Evolutionary conservation across 1,140 invertebrate genomes (phyloP).

Genomic region (Drosophila orosa): DNA sequence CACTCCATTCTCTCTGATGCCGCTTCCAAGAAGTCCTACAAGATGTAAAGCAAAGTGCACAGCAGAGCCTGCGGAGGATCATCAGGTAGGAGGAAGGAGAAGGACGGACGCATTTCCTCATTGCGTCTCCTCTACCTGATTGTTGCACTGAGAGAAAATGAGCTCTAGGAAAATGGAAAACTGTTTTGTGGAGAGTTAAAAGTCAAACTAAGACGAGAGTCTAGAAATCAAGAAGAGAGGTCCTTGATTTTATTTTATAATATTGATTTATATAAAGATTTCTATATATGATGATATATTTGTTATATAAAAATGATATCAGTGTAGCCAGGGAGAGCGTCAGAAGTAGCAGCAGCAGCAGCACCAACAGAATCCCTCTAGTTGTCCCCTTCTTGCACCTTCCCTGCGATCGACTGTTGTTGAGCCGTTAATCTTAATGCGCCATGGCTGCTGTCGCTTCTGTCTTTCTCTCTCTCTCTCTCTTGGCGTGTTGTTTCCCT

Average conservation of each 20-base stretch:
- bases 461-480: constrained; percentile 55
- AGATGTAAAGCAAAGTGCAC: constrained; percentile 79
- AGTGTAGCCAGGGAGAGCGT: constrained; percentile 34
- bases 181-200: neutral
- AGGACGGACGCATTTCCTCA: constrained; percentile 69
- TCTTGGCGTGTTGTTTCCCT: constrained; percentile 11
- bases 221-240: neutral
- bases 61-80: constrained; percentile 37
- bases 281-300: neutral
- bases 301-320: neutral
- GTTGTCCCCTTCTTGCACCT: constrained; percentile 34
- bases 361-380: constrained; percentile 14
- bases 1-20: constrained; percentile 24
- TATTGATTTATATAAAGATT: neutral
- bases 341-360: constrained; percentile 26
- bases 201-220: too few relatives aligned
- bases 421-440: constrained; percentile 80
- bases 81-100: constrained; percentile 25
- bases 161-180: neutral
- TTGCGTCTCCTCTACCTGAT: constrained; percentile 60
- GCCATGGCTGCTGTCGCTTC: constrained; percentile 79
- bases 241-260: neutral
- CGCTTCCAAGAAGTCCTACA: constrained; percentile 74
- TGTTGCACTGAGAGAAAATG: constrained; percentile 25
- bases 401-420: constrained; percentile 34